Evolutionary conservation across 1,140 invertebrate species (phyloP), one percentile per base, ranked within the genome.

Genomic region (Drosophila dunni): DNA sequence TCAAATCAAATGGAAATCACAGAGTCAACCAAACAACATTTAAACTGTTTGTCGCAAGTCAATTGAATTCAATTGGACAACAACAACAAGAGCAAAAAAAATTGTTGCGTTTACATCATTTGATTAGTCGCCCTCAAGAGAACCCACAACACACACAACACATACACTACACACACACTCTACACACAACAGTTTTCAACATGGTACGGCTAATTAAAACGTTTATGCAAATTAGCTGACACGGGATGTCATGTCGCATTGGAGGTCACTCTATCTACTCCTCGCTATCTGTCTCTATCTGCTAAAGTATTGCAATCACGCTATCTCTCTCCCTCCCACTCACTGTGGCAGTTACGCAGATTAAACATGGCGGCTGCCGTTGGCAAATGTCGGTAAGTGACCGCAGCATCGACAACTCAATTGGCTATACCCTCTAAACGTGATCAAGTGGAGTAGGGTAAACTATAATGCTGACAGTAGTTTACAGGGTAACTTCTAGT

Each of bases 31-130:
- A 45, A 56, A 45, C 40, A 69, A 53, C 50, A 44, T 69, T 62
- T 20, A 46, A 56, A 65, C 36, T 51, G 68, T 44, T 42, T 45
- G 58, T 48, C 48, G 77, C 82, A 81, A 88, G 61, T 88, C 83
- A 86, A 86, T 84, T 85, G 74, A 64, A 79, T 83, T 89, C 84
- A 83, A 75, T 80, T 88, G 77, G 75, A 88, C 67, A 82, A 66
- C 34, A 64, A 40, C 15, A 48, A n/a, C 36, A 44, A 40, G 10
- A 10, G 64, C 68, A 78, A 84, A 63, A 60, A 58, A 67, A 68
- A 60, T 20, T 53, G 33, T 51, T 79, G 65, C 68, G 69, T 69
- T 50, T 71, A 65, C 76, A 76, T 29, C 60, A 86, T 78, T 78
- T 70, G 79, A 85, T 81, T 85, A 85, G 69, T 33, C 63, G 51